Evolutionary conservation across 2,113 vertebrate species (phyloP).

Genomic region (Thamnophis sirtalis): DNA sequence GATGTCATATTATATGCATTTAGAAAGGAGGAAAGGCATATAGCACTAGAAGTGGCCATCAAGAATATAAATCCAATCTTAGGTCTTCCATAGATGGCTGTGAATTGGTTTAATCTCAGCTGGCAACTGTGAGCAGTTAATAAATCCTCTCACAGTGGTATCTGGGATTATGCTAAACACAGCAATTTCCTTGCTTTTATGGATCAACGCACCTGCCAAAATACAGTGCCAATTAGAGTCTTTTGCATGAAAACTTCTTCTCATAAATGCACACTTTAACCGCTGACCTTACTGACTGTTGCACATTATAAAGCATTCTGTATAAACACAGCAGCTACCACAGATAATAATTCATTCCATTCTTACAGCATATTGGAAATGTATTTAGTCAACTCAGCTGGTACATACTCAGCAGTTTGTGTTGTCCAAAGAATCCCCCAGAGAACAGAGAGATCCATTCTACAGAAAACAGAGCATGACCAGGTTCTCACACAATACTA

Average conservation of each 20-base stretch:
- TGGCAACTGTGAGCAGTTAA: slow-evolving; percentile 97
- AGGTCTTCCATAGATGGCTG: slow-evolving; percentile 74
- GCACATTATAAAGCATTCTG: not conserved
- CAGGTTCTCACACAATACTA: not conserved
- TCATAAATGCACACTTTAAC: not conserved
- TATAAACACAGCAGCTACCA: not conserved
- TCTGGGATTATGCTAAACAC: slow-evolving; percentile 97
- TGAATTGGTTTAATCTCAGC: slow-evolving; percentile 98
- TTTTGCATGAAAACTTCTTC: not conserved
- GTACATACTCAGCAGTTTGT: not conserved
- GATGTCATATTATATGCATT: not conserved
- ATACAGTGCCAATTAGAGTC: slow-evolving; percentile 57
- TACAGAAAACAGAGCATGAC: not conserved
- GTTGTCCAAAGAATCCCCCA: slow-evolving; percentile 3
- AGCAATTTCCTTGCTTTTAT: slow-evolving; percentile 76
- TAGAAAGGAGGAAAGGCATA: not conserved
- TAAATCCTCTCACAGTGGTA: slow-evolving; percentile 89
- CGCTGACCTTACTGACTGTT: accelerated
- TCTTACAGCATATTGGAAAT: slow-evolving; percentile 6
- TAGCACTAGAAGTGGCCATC: slow-evolving; percentile 34
- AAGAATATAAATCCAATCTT: slow-evolving; percentile 59
- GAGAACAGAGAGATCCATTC: not conserved
- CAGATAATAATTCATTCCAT: not conserved
- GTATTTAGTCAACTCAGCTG: not conserved
- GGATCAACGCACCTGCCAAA: slow-evolving; percentile 71